Evolutionary conservation across 2,113 vertebrate species (phyloP).

Genomic region (Heliornis fulica): DNA sequence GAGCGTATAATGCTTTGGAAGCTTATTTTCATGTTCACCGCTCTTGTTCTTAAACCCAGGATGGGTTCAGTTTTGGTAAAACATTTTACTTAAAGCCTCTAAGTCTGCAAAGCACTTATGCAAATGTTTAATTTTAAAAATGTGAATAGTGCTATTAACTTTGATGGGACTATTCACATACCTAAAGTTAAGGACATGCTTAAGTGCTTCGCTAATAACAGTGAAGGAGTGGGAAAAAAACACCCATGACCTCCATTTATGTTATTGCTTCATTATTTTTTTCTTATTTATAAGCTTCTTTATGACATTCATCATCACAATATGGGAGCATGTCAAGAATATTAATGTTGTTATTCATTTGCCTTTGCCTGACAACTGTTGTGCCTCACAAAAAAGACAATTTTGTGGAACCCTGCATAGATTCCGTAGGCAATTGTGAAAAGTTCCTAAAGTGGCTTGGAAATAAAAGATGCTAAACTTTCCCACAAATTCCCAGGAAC

Average conservation of each 20-base stretch:
- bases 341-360: slow-evolving; percentile 42
- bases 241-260: slow-evolving; percentile 50
- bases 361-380: slow-evolving; percentile 13
- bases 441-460: background rate
- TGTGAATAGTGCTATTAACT: slow-evolving; percentile 28
- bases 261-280: slow-evolving; percentile 36
- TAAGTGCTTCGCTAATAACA: slow-evolving; percentile 42
- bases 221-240: slow-evolving; percentile 26
- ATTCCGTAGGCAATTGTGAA: background rate
- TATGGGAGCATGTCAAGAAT: slow-evolving; percentile 15
- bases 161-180: background rate
- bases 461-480: background rate
- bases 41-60: background rate
- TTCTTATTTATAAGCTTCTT: slow-evolving; percentile 43
- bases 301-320: slow-evolving; percentile 19
- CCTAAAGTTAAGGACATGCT: slow-evolving; percentile 33
- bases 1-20: background rate
- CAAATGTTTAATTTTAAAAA: slow-evolving; percentile 49
- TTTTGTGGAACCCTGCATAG: background rate
- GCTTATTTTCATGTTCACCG: background rate
- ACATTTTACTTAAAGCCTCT: background rate
- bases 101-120: slow-evolving; percentile 26
- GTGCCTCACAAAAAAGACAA: background rate
- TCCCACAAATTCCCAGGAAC: background rate
- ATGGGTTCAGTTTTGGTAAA: slow-evolving; percentile 13